phyloP scores from a whole-genome alignment of 2,113 vertebrate species.

The Hippocampus guttulatus region DNA sequence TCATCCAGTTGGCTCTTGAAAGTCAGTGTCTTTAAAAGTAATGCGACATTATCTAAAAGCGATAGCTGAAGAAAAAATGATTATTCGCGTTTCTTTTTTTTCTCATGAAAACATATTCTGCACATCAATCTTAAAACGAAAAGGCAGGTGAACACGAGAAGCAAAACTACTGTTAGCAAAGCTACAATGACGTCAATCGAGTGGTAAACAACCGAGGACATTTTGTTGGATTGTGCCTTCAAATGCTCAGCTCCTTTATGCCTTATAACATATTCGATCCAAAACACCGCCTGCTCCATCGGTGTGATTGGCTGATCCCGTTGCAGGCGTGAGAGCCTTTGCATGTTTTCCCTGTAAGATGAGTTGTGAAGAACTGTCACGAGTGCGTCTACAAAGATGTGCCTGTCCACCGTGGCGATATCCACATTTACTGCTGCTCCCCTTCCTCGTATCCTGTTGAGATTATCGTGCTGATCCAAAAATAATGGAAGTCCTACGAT shows the following conservation, averaged over 20 bases:
- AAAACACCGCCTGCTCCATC: constrained; percentile 82
- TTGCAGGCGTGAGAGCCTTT: constrained; percentile 81
- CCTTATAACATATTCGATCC: constrained; percentile 89
- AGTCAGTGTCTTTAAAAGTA: not conserved
- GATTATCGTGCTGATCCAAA: constrained; percentile 68
- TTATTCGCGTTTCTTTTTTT: constrained; percentile 52
- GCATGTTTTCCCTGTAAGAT: constrained; percentile 83
- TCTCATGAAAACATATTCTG: constrained; percentile 27
- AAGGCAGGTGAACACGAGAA: constrained; percentile 32
- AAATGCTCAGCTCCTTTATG: constrained; percentile 84
- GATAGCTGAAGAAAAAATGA: constrained; percentile 13
- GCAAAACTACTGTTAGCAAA: constrained; percentile 31
- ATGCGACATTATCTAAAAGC: not conserved
- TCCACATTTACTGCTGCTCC: constrained; percentile 60
- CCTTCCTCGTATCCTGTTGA: constrained; percentile 58
- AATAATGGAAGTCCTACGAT: constrained; percentile 64
- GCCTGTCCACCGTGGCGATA: constrained; percentile 47
- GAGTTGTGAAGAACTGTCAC: constrained; percentile 49
- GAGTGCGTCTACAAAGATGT: constrained; percentile 54
- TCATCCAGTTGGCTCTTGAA: not conserved
- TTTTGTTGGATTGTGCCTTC: constrained; percentile 74
- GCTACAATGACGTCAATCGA: constrained; percentile 78
- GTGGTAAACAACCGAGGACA: constrained; percentile 87
- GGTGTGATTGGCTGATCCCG: constrained; percentile 85
- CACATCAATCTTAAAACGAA: constrained; percentile 39